These are phyloP conservation scores for Sylvilagus floridanus DNA, from an alignment of 2,797 vertebrate genomes.

Conservation along the genomic window DNA sequence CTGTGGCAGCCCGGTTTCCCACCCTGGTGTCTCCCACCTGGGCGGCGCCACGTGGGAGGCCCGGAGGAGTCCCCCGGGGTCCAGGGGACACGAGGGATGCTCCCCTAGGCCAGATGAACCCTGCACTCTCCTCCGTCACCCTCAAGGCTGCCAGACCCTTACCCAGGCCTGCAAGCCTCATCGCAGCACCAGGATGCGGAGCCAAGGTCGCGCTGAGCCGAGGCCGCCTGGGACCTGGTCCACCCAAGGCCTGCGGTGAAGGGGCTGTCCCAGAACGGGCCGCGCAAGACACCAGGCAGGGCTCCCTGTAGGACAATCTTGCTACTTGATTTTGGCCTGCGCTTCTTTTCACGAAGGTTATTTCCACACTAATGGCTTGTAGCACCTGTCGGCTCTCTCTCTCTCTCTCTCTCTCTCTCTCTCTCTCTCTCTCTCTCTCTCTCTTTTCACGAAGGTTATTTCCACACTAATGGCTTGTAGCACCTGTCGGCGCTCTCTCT, in stretches of 20 bases:
- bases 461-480: too few species aligned
- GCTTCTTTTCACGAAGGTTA: neutral
- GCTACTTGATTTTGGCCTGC: rapidly evolving
- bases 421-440: neutral
- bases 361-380: neutral
- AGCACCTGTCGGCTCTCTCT: too few species aligned
- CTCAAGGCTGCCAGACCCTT: too few species aligned
- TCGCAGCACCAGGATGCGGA: neutral
- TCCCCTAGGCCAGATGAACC: too few species aligned
- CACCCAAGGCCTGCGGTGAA: neutral
- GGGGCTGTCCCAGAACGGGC: neutral
- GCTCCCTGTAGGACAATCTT: too few species aligned
- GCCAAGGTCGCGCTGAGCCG: neutral
- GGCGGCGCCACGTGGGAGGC: too few species aligned
- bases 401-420: too few species aligned
- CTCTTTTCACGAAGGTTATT: too few species aligned
- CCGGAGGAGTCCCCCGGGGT: neutral
- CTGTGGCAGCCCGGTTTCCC: too few species aligned
- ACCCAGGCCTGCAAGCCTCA: too few species aligned
- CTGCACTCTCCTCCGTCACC: neutral
- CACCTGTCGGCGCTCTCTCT: too few species aligned
- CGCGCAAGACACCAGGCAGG: neutral
- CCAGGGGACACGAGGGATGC: neutral
- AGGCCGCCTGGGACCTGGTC: neutral
- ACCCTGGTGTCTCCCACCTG: too few species aligned